Base-by-base conservation (phyloP, 2,113 vertebrate species). In the Sceloporus tristichus region DNA sequence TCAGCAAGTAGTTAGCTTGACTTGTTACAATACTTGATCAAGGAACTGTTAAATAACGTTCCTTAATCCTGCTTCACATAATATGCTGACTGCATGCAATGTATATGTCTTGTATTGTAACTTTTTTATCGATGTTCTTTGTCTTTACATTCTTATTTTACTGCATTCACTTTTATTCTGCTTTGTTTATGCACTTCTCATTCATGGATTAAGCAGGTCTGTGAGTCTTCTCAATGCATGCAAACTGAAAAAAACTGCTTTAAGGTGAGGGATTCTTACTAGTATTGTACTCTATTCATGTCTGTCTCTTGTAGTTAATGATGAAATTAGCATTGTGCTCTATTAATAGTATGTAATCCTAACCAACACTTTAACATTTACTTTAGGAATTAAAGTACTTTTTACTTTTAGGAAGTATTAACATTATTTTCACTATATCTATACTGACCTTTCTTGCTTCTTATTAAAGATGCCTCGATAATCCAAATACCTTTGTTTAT, bases 191-290 rank as follows among this genome's bases (percentile, higher is more conserved):
- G 93, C 92, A 94, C 94, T 94, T 94, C 92, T 94, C 92, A 62
- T 88, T 75, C 86, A 78, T 91, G 94, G 93, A 96, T 94, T 95
- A 93, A 95, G 91, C 94, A 94, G 95, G 92, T 96, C 96, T 94
- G 91, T 96, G 96, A 96, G 93, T 95, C 96, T 97, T 95, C 96
- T 96, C 91, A 94, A 85, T 93, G 92, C 95, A 80, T 89, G 95
- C 94, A 96, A 95, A 97, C 93, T 95, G 94, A 96, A 96, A 93
- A 97, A 97, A 92, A 87, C 96, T 90, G 85, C 95, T 62, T 90
- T 96, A 93, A 97, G 97, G 97, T 97, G 97, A 98, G 96, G 96
- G 91, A 79, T 90, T 59, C 92, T 90, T 90, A 54, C 87, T 89
- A 87, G 75, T 77, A 90, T 59, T 86, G 48, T 92, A 85, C 82